A percentile compares a stretch with the other conserved stretches of the same genome.
phyloP scores from a whole-genome alignment of 1,140 invertebrate genomes.

The Bursaphelenchus mucronatus region DNA sequence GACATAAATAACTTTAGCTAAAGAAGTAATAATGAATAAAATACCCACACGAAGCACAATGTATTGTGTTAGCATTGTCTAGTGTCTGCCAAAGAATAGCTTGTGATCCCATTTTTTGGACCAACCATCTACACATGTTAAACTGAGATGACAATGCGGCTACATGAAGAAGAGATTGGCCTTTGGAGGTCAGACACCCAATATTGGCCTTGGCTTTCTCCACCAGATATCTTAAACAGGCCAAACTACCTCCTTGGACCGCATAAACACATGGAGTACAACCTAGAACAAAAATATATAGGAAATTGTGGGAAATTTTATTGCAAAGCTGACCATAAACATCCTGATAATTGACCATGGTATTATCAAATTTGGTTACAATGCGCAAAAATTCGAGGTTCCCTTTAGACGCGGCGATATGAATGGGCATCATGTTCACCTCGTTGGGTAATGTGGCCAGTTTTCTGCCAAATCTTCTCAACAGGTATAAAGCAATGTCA shows the following conservation, averaged over 20 bases:
- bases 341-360: slow-evolving; percentile 6
- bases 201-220: slow-evolving; percentile 2
- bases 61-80: slow-evolving; percentile 2
- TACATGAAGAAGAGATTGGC: slow-evolving; percentile 2
- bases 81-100: background rate
- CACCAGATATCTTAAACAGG: slow-evolving; percentile 1
- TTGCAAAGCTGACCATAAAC: background rate
- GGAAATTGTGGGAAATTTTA: background rate
- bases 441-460: background rate
- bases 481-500: slow-evolving; percentile 5
- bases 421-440: slow-evolving; percentile 8
- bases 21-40: background rate
- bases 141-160: background rate
- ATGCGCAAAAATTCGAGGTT: slow-evolving; percentile 12
- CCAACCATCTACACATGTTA: background rate
- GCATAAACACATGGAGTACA: slow-evolving; percentile 7
- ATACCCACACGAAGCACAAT: slow-evolving; percentile 7
- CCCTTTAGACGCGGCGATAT: slow-evolving; percentile 2
- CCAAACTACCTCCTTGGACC: background rate
- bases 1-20: no score
- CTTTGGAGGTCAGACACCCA: background rate
- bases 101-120: slow-evolving; percentile 2
- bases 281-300: background rate
- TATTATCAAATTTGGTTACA: background rate
- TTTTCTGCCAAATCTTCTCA: slow-evolving; percentile 6